These are phyloP conservation scores for Anguilla rostrata DNA, from an alignment of 2,113 vertebrate species.

Conservation along the genomic window DNA sequence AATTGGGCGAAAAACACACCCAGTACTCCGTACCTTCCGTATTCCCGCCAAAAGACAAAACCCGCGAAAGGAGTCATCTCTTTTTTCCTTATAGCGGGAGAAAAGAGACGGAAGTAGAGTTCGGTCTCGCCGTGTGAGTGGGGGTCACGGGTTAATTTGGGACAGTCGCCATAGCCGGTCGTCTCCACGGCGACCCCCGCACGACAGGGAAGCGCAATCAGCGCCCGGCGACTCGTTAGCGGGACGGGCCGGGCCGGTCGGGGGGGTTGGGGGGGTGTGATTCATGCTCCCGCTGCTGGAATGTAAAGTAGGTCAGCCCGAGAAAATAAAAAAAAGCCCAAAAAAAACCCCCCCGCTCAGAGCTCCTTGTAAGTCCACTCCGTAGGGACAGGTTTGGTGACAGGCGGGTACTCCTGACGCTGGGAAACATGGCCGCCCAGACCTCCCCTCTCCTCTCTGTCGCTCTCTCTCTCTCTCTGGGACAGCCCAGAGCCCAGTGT, in stretches of 20 bases:
- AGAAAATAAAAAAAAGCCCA: background rate
- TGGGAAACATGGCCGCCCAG: background rate
- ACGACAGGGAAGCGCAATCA: background rate
- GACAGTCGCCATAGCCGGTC: no score
- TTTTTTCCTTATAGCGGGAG: no score
- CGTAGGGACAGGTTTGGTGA: background rate
- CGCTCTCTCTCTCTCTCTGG: background rate
- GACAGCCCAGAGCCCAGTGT: background rate
- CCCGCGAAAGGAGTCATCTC: background rate
- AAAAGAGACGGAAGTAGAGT: no score
- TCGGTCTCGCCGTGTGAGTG: no score
- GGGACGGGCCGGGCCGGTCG: background rate
- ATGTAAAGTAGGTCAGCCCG: slow-evolving; percentile 24
- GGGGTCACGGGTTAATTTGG: no score
- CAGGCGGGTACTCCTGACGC: background rate
- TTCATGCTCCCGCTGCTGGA: background rate
- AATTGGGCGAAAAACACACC: background rate
- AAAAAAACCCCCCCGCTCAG: background rate
- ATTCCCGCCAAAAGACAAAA: background rate
- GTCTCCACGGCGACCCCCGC: background rate
- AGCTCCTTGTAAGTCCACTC: background rate
- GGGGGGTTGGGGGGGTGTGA: background rate
- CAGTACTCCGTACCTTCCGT: no score
- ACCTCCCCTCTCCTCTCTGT: background rate
- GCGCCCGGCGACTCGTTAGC: background rate